These are phyloP conservation scores for Phoxinus dragarum DNA, from an alignment of 2,797 vertebrate genomes.

Conservation along the genomic window DNA sequence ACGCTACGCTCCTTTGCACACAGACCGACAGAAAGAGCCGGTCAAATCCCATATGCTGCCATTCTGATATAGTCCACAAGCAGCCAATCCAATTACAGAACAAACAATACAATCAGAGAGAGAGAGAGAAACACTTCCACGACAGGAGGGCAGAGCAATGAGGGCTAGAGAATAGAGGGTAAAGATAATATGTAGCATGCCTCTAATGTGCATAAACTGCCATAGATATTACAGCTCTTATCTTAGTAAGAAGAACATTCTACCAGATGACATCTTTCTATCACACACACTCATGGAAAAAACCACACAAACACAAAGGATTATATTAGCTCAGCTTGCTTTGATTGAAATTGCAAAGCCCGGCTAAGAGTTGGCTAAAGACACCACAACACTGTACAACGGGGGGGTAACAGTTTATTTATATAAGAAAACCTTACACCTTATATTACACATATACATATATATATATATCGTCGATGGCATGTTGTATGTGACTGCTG, in stretches of 20 bases:
- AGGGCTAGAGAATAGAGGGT: not conserved
- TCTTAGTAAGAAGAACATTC: constrained; percentile 2
- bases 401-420: too few relatives aligned
- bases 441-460: too few relatives aligned
- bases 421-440: too few relatives aligned
- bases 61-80: not conserved
- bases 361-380: not conserved
- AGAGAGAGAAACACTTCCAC: not conserved
- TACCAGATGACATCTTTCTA: not conserved
- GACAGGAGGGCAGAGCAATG: not conserved
- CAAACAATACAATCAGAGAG: not conserved
- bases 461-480: too few relatives aligned
- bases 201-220: not conserved
- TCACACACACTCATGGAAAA: not conserved
- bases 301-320: not conserved
- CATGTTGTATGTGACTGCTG: too few relatives aligned
- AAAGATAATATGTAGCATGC: not conserved
- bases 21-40: not conserved
- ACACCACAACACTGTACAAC: not conserved
- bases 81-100: constrained; percentile 19
- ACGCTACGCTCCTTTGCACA: not conserved
- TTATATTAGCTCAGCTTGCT: constrained; percentile 10
- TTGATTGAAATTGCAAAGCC: constrained; percentile 18
- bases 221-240: not conserved
- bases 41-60: constrained; percentile 4